Percentiles rank a stretch among this genome's conserved stretches.
These are phyloP conservation scores for Tenodera sinensis DNA, from an alignment of 2,888 invertebrate species.

Conservation along the genomic window DNA sequence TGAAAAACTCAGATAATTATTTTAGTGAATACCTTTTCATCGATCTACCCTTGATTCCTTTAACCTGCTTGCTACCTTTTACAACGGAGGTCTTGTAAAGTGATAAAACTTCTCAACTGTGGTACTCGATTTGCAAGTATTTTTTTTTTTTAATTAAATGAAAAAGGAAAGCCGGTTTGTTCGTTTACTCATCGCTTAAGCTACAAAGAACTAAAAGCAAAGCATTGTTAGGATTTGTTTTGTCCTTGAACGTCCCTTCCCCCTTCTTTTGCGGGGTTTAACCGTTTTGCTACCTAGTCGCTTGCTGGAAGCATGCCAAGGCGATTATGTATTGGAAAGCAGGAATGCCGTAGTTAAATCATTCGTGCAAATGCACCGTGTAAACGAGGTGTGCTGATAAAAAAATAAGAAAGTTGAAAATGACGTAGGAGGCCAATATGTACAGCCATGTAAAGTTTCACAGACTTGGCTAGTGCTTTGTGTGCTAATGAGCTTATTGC, in stretches of 20 bases:
- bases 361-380: neutral
- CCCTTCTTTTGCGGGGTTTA: neutral
- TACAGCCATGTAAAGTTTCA: too few species aligned
- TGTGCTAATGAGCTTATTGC: too few species aligned
- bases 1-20: too few species aligned
- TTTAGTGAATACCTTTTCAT: too few species aligned
- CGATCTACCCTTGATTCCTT: too few species aligned
- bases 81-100: too few species aligned
- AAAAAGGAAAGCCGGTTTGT: neutral
- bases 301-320: neutral
- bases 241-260: neutral
- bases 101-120: neutral
- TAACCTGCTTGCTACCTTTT: too few species aligned
- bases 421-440: neutral
- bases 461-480: too few species aligned
- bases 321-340: neutral
- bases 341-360: neutral
- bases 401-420: neutral
- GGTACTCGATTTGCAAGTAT: neutral
- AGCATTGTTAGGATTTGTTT: neutral
- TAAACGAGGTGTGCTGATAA: neutral
- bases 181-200: neutral
- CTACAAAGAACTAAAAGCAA: neutral
- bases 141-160: neutral
- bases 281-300: neutral